These are phyloP conservation scores for Pantherophis vulpinus DNA, from an alignment of 2,797 vertebrate species.

Conservation along the genomic window DNA sequence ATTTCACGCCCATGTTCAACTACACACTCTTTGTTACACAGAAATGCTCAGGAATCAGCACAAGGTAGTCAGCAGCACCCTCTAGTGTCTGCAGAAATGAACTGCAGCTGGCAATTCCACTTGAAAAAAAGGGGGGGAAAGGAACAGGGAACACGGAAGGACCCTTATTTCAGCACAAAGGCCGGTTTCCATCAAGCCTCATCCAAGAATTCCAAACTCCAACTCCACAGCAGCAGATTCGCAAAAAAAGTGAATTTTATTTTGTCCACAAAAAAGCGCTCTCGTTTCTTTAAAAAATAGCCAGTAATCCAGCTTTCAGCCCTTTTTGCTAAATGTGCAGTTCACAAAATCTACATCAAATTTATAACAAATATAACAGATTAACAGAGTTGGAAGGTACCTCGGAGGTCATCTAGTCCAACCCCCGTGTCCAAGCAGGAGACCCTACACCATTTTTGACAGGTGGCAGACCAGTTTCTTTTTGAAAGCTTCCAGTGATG, in stretches of 20 bases:
- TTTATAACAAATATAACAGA: neutral
- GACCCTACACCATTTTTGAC: too few relatives aligned
- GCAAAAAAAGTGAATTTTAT: neutral
- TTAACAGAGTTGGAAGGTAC: too few relatives aligned
- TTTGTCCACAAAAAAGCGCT: neutral
- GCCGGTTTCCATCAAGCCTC: neutral
- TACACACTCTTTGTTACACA: neutral
- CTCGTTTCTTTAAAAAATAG: neutral
- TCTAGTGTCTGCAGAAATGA: neutral
- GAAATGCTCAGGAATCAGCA: neutral
- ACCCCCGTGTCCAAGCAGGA: too few relatives aligned
- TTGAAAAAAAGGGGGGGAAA: accelerated
- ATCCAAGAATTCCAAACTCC: neutral
- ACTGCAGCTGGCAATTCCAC: neutral
- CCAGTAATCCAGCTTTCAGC: neutral
- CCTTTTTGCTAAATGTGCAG: neutral
- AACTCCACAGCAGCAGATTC: neutral
- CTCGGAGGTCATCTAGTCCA: too few relatives aligned
- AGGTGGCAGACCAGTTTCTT: too few relatives aligned
- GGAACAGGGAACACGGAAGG: neutral
- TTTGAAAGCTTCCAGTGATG: too few relatives aligned
- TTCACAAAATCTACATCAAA: neutral
- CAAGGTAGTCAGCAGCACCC: neutral
- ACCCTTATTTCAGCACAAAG: neutral
- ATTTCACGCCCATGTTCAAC: neutral